Evolutionary conservation across 1,140 invertebrate genomes (phyloP).

Genomic region (Drosophila prosaltans): DNA sequence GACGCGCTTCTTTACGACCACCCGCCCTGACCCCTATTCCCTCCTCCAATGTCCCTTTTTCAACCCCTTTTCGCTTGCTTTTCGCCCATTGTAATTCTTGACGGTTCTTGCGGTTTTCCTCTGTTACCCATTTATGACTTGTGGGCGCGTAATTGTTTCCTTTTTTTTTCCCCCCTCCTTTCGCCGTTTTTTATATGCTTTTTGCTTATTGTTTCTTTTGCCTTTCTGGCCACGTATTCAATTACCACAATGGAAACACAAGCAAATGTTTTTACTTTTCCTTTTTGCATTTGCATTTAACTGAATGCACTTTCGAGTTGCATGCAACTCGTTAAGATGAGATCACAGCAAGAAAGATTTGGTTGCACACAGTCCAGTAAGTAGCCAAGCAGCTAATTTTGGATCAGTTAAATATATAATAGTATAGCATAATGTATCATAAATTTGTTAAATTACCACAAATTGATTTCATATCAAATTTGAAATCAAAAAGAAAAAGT

Average conservation of each 20-base stretch:
- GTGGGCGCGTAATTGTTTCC: slow-evolving; percentile 51
- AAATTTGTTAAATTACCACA: too few relatives aligned
- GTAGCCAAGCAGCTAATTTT: too few relatives aligned
- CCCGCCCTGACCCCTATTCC: not conserved
- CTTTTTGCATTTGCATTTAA: slow-evolving; percentile 30
- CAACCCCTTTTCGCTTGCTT: not conserved
- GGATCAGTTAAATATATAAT: too few relatives aligned
- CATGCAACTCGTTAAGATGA: not conserved
- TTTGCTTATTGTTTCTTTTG: slow-evolving; percentile 7
- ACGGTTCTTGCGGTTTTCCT: not conserved
- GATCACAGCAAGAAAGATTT: too few relatives aligned
- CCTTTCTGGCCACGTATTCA: slow-evolving; percentile 61
- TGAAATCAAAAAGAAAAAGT: too few relatives aligned
- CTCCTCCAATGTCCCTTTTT: not conserved
- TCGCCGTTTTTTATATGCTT: not conserved
- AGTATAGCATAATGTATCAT: too few relatives aligned
- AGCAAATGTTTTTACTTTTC: slow-evolving; percentile 22
- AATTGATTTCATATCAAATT: too few relatives aligned
- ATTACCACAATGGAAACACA: slow-evolving; percentile 45
- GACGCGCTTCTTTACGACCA: slow-evolving; percentile 29
- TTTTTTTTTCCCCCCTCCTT: slow-evolving; percentile 4
- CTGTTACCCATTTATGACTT: slow-evolving; percentile 46
- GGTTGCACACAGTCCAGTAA: too few relatives aligned
- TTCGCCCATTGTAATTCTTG: slow-evolving; percentile 22
- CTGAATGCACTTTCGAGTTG: not conserved